Base-by-base conservation (phyloP, 2,113 vertebrate species). In the Ancistrus triradiatus region DNA sequence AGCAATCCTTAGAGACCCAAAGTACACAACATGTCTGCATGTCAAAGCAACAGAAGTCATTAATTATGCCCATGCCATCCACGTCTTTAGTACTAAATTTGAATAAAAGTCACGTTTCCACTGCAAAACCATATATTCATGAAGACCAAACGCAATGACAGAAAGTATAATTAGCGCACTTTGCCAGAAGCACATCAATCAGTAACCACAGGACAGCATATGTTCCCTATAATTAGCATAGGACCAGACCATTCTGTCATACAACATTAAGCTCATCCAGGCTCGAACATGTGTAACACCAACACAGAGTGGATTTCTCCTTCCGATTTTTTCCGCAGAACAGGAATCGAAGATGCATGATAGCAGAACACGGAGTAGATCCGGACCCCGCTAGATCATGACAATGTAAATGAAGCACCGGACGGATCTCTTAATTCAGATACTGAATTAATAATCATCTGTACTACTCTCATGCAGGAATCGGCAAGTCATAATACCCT, bases 401-500 rank as follows among this genome's bases (percentile, higher is more conserved):
- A 35, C 56, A 13, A 22, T 69, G 66, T 68, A 68, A 83, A 80
- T 62, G 27, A 74, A 78, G 65, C 70, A 50, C 62, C 61, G 65
- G 67, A 60, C 66, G 69, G 74, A 77, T 79, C 72, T 62, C 70
- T 80, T 81, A 63, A 58, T 67, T 79, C 81, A 84, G 79, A 84
- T 84, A 81, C 83, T 83, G 69, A 81, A 87, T 89, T 77, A 84
- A 83, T 77, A 84, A 83, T 87, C 82, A 85, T 81, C 71, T 64
- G 75, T 68, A 63, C 59, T 56, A 69, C 74, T 78, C 73, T 63
- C 76, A 76, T 66, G 78, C 76, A 81, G 63, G 74, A 84, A 84
- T 79, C 78, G 78, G 84, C 69, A 79, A 88, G 85, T 85, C 82
- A 87, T 88, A 88, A 87, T 84, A 84, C 72, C 18, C 74, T 88